A percentile compares a stretch with the other conserved stretches of the same genome.
Conservation (phyloP, 2,888 invertebrate genomes). For the Antheraea assamensis region DNA sequence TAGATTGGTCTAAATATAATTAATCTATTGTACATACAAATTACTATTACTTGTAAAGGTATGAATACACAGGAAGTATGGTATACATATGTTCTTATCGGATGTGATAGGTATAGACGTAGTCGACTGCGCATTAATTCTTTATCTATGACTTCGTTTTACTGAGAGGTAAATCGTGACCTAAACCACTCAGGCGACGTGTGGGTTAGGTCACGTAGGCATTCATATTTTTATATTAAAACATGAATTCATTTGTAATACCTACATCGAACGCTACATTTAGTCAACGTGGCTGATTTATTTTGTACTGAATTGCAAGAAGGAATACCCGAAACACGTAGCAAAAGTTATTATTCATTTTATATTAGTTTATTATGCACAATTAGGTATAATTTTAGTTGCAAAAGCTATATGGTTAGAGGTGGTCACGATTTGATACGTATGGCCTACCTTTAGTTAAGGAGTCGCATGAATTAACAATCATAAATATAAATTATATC, state of each 20-base stretch:
- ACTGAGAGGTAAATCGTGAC: conserved; percentile 36
- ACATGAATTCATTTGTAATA: conserved; percentile 10
- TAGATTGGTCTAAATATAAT: too few relatives aligned
- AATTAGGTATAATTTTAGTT: too few relatives aligned
- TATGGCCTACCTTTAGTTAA: too few relatives aligned
- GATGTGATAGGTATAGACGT: conserved; percentile 20
- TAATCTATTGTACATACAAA: too few relatives aligned
- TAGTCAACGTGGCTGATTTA: neutral
- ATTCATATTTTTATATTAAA: conserved; percentile 35
- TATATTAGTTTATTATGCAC: too few relatives aligned
- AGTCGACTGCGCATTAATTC: conserved; percentile 21
- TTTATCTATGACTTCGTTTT: conserved; percentile 33
- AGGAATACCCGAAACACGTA: neutral
- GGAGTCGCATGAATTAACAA: too few relatives aligned
- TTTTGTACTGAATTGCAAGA: neutral
- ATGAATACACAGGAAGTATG: neutral
- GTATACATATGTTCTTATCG: neutral
- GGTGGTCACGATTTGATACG: too few relatives aligned
- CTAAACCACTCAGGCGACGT: conserved; percentile 39
- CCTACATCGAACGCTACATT: neutral
- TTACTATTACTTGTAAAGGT: too few relatives aligned
- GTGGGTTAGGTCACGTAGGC: conserved; percentile 75
- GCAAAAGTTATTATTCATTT: neutral
- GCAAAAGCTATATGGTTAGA: too few relatives aligned
- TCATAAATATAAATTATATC: too few relatives aligned